phyloP scores from a whole-genome alignment of 2,888 invertebrate genomes.

The Orchestes rusci region DNA sequence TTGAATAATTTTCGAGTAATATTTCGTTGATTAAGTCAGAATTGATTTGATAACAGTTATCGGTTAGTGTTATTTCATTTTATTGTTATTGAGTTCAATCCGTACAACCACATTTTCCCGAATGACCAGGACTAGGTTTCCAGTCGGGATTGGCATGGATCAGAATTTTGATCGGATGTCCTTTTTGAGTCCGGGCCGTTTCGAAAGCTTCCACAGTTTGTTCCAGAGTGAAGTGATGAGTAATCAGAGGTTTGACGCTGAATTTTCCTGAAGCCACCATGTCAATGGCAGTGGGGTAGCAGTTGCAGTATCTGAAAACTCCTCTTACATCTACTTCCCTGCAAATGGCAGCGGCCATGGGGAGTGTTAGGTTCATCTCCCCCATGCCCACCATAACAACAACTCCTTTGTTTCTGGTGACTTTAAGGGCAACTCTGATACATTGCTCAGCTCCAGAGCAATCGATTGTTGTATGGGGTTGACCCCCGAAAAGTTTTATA shows the following conservation, averaged over 20 bases:
- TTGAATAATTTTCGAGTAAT: too few relatives aligned
- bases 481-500: slow-evolving; percentile 51
- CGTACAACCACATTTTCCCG: too few relatives aligned
- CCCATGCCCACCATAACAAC: slow-evolving; percentile 87
- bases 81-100: too few relatives aligned
- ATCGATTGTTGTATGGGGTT: slow-evolving; percentile 74
- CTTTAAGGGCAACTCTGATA: slow-evolving; percentile 67
- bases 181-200: slow-evolving; percentile 63
- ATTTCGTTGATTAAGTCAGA: too few relatives aligned
- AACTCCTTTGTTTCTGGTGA: slow-evolving; percentile 80
- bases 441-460: slow-evolving; percentile 81
- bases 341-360: slow-evolving; percentile 70
- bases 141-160: slow-evolving; percentile 58
- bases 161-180: slow-evolving; percentile 79
- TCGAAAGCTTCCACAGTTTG: slow-evolving; percentile 79
- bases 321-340: slow-evolving; percentile 90
- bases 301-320: slow-evolving; percentile 88
- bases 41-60: too few relatives aligned
- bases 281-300: slow-evolving; percentile 72
- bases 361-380: slow-evolving; percentile 67
- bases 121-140: too few relatives aligned
- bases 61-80: too few relatives aligned
- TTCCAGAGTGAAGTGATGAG: slow-evolving; percentile 72
- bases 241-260: slow-evolving; percentile 74
- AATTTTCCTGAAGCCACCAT: slow-evolving; percentile 71